Evolutionary conservation across 2,797 vertebrate genomes (phyloP), one percentile per base, ranked within the genome.

Genomic region (Orientallactaga sibirica): DNA sequence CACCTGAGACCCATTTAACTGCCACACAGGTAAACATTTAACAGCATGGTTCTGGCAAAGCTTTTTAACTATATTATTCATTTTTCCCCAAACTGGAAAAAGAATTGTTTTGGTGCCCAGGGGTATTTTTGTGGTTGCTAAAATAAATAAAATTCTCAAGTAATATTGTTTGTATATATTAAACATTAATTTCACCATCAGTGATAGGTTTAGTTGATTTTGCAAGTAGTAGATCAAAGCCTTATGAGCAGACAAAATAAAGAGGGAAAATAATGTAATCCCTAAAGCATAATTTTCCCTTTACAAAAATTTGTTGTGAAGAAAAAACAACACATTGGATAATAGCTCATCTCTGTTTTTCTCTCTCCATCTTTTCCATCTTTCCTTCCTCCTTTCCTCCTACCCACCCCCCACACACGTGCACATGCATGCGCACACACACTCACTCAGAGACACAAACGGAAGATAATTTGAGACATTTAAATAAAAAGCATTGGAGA

Each of bases 141-240:
- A 93, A 96, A 52, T 37, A 37, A 97, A 86, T 15, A 93, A 91
- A 91, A 87, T 90, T 16, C 10, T 95, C 27, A 78, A 74, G 52
- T 84, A 92, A 87, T 66, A 22, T 93, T 92, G 3, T 93, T 88
- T 96, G 81, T 41, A 84, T 29, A 58, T 85, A 93, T 95, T 93
- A 94, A 97, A 89, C 27, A 90, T 79, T 94, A 84, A 90, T 94
- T 70, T 93, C 86, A 37, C 77, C 91, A 87, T 48, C 29, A 95
- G 88, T 87, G 16, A 10, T 71, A 22, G 71, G 20, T 70, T 96
- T 88, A 66, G 0, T 91, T 7, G 0, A 84, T 64, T 33, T 94
- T 68, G 88, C 71, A 97, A 97, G 81, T 90, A 94, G 82, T 88
- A 29, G 87, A 41, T 79, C 92, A 94, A 74, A 85, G 61, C 58